phyloP scores from a whole-genome alignment of 92 coral and sea anemone genomes.

The Meandrina meandrites region DNA sequence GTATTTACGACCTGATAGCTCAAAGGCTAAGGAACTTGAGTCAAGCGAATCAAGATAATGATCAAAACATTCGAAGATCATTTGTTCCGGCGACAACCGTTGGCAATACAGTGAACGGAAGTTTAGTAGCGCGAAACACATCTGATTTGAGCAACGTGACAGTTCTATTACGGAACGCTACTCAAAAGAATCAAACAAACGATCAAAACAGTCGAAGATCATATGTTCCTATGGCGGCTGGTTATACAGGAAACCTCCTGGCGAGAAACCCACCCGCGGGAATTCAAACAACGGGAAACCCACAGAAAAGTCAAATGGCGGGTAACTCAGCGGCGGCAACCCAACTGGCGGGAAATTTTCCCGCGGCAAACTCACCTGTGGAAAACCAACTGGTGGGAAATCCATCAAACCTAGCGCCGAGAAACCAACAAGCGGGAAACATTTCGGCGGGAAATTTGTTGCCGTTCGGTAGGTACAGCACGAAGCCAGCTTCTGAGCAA shows the following conservation, averaged over 20 bases:
- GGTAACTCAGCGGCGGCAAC: background rate
- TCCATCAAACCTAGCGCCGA: background rate
- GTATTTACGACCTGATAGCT: slow-evolving; percentile 24
- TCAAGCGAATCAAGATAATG: slow-evolving; percentile 8
- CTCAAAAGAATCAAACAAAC: background rate
- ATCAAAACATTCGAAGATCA: slow-evolving; percentile 3
- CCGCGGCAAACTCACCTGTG: background rate
- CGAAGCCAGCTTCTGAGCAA: background rate
- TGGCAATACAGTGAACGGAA: background rate
- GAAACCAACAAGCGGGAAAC: background rate
- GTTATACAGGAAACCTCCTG: background rate
- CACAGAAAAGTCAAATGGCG: background rate
- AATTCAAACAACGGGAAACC: slow-evolving; percentile 14
- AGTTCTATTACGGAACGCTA: slow-evolving; percentile 5
- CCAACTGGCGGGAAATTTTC: background rate
- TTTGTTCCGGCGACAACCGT: background rate
- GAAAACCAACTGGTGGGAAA: background rate
- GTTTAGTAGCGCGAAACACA: background rate
- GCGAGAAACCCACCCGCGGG: background rate
- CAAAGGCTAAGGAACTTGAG: slow-evolving; percentile 39
- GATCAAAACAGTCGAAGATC: slow-evolving; percentile 31
- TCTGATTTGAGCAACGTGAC: slow-evolving; percentile 1
- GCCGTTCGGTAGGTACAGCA: background rate
- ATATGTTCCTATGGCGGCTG: slow-evolving; percentile 6
- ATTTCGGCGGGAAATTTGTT: background rate